Base-by-base conservation (phyloP, 37 sponge, comb jelly and placozoan genomes). In the Cliona cf. orientalis region DNA sequence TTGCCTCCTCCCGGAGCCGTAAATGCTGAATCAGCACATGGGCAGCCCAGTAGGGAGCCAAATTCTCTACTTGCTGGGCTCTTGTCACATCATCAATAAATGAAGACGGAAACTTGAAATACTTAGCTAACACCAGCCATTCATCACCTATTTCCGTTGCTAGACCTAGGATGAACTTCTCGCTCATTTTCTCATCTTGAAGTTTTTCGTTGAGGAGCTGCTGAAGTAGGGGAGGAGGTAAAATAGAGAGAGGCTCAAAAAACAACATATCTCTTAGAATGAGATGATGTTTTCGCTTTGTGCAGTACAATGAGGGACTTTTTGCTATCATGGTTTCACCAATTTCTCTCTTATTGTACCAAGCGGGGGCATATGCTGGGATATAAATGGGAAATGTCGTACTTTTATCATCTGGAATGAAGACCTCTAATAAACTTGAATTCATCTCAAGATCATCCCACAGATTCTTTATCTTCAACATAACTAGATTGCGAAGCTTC, bases 221-320 rank as follows among this genome's bases (percentile, higher is more conserved):
- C 42, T 33, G 22, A 17, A n/a, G 75, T 9, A 75, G 75, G 19
- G 4, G 61, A 2, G 1, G 75, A 36, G 12, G n/a, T 34, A 75
- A 28, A 59, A 59, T 35, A 37, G 61, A 58, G 57, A 40, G 40
- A 33, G 75, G 75, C 41, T 75, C 75, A 38, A 75, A 75, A 28
- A 60, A 59, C 61, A 75, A 37, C 11, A 75, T 22, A 5, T 38
- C 22, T 28, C 59, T 42, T 7, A 75, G 21, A 1, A 60, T 22
- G 0, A 5, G 34, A 38, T 57, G 75, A 0, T 75, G 40, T 3
- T 59, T 75, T 33, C 40, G 41, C 23, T 59, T 58, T 2, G 33
- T 58, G 35, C 60, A 58, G 33, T 19, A 34, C 22, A 75, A 19
- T 12, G 34, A 40, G 29, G 75, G 37, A 35, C 34, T 40, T 28